Base-by-base conservation (phyloP, 2,888 invertebrate species). In the Caenorhabditis virilis region DNA sequence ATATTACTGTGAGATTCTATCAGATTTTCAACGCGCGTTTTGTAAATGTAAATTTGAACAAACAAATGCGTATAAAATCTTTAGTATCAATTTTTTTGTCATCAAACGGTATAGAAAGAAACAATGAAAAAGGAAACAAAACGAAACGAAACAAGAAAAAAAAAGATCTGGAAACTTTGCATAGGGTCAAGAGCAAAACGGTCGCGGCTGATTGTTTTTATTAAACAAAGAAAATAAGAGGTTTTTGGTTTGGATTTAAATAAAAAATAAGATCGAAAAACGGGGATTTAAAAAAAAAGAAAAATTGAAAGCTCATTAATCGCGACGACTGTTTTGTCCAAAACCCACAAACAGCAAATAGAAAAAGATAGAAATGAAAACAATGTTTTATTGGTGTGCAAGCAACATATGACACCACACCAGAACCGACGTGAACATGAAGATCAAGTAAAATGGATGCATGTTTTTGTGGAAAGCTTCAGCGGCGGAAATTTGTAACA, bases 241-340 rank as follows among this genome's bases (percentile, higher is more conserved):
- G 7, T 9, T 30, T 30, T 30, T 9, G 13, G 13, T 30, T 30
- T 6, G 13, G 36, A 15, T n/a, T n/a, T 5, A 36, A n/a, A n/a
- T 36, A 36, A 36, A 36, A 36, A 36, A n/a, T 36, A 23, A 38
- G 23, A 49, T 39, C 11, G 11, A 30, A 48, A 48, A 20, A 48
- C 25, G 33, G 26, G 16, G 15, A 23, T 22, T 16, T 18, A 36
- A 33, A 16, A 23, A n/a, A n/a, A n/a, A n/a, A n/a, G n/a, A n/a
- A n/a, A n/a, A n/a, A n/a, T n/a, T n/a, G 56, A 57, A 63, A 63
- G 62, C 57, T 63, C 57, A 50, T 57, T 43, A 9, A 45, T 48
- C 56, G 43, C 62, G 43, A 22, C 57, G 49, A 46, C 56, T 63
- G 57, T 63, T 57, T 45, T 53, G 62, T 57, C 49, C 49, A 45